Evolutionary conservation across 2,797 vertebrate genomes (phyloP), one percentile per base, ranked within the genome.

Genomic region (Pantherophis alleghaniensis): DNA sequence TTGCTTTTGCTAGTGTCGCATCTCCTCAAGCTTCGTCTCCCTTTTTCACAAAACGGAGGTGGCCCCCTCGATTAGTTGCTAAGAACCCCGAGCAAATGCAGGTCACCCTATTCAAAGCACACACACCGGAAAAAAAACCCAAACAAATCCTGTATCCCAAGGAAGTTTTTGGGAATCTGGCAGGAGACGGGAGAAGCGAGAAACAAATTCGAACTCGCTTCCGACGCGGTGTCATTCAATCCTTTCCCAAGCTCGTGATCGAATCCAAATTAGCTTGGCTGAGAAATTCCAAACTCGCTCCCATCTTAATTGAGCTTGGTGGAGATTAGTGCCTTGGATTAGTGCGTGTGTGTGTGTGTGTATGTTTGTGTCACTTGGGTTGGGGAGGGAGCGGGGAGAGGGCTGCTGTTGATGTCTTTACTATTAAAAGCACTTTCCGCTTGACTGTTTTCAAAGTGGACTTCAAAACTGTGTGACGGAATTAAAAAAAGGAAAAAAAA

Each of bases 401-500:
- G 79, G 61, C 5, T 63, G 91, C 92, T 92, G 89, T 92, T 2
- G 91, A 94, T 93, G 94, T 96, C 96, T 92, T 95, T 90, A 95
- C 3, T 12, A 97, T 95, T 97, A 97, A 97, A 97, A 92, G 96
- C 96, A 95, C 93, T 96, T 97, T 96, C 96, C 93, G 96, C 96
- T 92, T 91, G 95, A 59, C 61, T n/a, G 14, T 63, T 91, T 91
- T 93, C 90, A n/a, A 83, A 86, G 90, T 89, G 57, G 63, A 56
- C 69, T 91, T 93, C 69, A 56, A n/a, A 88, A n/a, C 14, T 51
- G n/a, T 13, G 2, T 69, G 79, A 60, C 14, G 10, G 56, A 87
- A 63, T 37, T 53, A 26, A 32, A 37, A 42, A 42, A 42, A 42
- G 42, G 42, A 20, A 42, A 26, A 55, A 26, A 55, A 26, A 26